Conservation (phyloP, 2,113 vertebrate species). For the Hyperoodon ampullatus region DNA sequence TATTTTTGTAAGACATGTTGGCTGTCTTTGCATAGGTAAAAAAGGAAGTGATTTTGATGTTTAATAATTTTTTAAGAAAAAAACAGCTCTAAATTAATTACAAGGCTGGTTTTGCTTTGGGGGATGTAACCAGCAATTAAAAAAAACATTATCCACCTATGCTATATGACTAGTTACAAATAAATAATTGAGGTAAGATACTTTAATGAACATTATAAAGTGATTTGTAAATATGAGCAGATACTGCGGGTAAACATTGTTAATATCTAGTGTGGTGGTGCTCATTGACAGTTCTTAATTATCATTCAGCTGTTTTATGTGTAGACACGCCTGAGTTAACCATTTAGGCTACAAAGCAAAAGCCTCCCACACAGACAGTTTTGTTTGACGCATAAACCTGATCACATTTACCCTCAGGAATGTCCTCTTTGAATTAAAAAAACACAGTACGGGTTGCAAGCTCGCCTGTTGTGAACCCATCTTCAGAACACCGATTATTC, state of each 20-base stretch:
- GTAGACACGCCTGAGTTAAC: constrained; percentile 52
- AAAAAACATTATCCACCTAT: constrained; percentile 47
- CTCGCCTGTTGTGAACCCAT: neutral
- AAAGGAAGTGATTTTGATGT: neutral
- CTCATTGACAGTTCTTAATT: constrained; percentile 18
- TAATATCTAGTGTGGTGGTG: constrained; percentile 28
- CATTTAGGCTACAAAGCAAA: constrained; percentile 33
- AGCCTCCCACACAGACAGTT: constrained; percentile 35
- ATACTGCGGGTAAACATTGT: constrained; percentile 47
- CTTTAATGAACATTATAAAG: constrained; percentile 61
- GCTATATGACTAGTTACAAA: constrained; percentile 52
- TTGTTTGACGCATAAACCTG: neutral
- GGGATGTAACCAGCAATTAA: constrained; percentile 45
- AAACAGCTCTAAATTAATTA: constrained; percentile 63
- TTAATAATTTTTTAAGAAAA: constrained; percentile 49
- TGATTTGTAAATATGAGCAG: constrained; percentile 73
- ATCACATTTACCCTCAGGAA: constrained; percentile 39
- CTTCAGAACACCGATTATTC: constrained; percentile 34
- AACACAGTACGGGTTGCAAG: neutral
- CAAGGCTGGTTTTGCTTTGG: constrained; percentile 43
- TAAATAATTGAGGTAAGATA: constrained; percentile 63
- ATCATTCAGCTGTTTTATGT: neutral
- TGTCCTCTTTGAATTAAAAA: constrained; percentile 38
- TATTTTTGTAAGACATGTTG: neutral
- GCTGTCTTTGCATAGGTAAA: neutral